phyloP scores from a whole-genome alignment of 1,140 invertebrate species.

The Conus betulinus region DNA sequence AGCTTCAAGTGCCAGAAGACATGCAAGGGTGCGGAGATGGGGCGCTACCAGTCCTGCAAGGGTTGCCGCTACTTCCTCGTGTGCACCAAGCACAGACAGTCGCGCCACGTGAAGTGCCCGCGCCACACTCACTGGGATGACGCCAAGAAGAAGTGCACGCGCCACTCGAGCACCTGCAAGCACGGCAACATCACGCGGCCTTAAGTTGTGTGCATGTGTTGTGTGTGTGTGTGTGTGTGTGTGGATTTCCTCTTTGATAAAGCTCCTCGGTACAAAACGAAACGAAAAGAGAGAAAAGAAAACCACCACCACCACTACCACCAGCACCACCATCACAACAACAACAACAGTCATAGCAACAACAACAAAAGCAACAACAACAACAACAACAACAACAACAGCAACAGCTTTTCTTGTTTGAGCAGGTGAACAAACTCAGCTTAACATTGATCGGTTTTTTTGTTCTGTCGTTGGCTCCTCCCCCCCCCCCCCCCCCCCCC shows the following conservation, averaged over 20 bases:
- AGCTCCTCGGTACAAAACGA: not conserved
- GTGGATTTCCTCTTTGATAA: not conserved
- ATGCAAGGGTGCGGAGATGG: not conserved
- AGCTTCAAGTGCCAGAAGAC: constrained; percentile 1
- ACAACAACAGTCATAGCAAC: not conserved
- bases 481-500: too few relatives aligned
- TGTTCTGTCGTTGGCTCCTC: too few relatives aligned
- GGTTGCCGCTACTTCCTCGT: constrained; percentile 36
- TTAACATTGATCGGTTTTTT: too few relatives aligned
- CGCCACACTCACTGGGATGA: constrained; percentile 27
- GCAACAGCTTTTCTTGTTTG: too few relatives aligned
- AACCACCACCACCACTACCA: too few relatives aligned
- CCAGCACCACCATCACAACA: not conserved
- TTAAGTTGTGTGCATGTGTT: not conserved
- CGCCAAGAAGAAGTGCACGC: constrained; percentile 17
- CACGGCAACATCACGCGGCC: not conserved
- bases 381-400: too few relatives aligned
- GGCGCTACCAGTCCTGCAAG: constrained; percentile 31
- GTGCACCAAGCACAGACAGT: constrained; percentile 26
- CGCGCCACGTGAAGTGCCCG: not conserved
- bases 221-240: not conserved
- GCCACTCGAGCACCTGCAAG: constrained; percentile 18
- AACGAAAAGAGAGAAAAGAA: not conserved
- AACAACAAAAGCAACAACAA: not conserved
- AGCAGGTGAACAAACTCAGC: too few relatives aligned